A percentile compares a stretch with the other conserved stretches of the same genome.
Conservation (phyloP, 1,140 invertebrate genomes). For the silkworm (Bombyx mori) region DNA sequence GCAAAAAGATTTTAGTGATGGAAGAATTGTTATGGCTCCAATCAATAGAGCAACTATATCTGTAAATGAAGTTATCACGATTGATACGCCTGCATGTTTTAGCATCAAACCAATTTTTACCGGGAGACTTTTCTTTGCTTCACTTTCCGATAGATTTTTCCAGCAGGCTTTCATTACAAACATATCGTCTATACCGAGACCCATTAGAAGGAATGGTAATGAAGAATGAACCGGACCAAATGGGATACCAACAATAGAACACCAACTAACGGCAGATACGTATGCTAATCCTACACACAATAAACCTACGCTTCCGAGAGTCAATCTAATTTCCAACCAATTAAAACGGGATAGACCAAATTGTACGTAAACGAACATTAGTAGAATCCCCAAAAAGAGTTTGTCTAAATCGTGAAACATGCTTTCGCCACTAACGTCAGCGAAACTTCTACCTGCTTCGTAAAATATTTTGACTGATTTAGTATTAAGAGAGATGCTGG, state of each 20-base stretch:
- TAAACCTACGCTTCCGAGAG: constrained; percentile 79
- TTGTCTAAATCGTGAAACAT: constrained; percentile 83
- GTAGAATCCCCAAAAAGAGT: constrained; percentile 76
- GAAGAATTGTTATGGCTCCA: constrained; percentile 80
- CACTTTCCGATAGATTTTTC: constrained; percentile 72
- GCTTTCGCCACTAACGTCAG: constrained; percentile 76
- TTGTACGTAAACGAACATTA: constrained; percentile 83
- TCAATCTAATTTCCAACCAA: constrained; percentile 80
- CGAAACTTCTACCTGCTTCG: constrained; percentile 78
- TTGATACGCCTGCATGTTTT: constrained; percentile 85
- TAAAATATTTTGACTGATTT: constrained; percentile 47
- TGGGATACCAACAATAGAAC: constrained; percentile 79
- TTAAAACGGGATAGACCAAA: constrained; percentile 82
- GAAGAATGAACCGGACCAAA: constrained; percentile 88
- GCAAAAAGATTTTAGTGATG: constrained; percentile 82
- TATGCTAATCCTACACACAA: constrained; percentile 83
- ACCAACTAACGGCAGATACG: constrained; percentile 79
- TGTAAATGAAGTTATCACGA: constrained; percentile 87
- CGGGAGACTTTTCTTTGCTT: constrained; percentile 69
- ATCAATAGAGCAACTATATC: constrained; percentile 85
- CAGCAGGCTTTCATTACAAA: constrained; percentile 85
- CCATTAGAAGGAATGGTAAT: constrained; percentile 86
- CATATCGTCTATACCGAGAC: constrained; percentile 86
- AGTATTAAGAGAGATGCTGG: constrained; percentile 42
- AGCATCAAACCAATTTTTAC: constrained; percentile 78